Evolutionary conservation across 1,140 invertebrate species (phyloP), one percentile per base, ranked within the genome.

Genomic region (Papilio helenus): DNA sequence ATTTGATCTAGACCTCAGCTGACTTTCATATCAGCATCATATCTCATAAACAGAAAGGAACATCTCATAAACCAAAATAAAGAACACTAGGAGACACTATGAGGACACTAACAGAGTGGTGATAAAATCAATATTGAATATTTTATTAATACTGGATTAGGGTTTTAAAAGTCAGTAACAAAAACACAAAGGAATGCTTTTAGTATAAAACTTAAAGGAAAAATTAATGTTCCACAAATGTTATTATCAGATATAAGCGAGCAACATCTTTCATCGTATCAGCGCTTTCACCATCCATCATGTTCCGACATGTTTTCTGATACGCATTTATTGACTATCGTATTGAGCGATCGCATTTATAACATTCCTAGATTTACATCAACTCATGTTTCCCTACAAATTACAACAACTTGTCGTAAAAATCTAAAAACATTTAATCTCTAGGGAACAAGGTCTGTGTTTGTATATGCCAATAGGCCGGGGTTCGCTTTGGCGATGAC

Each of bases 211-310:
- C 44, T 74, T 65, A 44, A 77, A 65, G 9, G 34, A 16, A 77
- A 77, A 44, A 77, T 77, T 42, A 58, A 65, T 77, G 39, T 23
- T 76, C 83, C 55, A 79, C 55, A 80, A 80, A 80, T 82, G 81
- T 26, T 88, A 86, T 89, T 88, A 87, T 82, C 85, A 84, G 86
- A 86, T 85, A 89, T 88, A 79, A 88, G 81, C 82, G 82, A 86
- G 84, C 85, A 90, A 88, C 87, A 90, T 91, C 87, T 93, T 91
- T 90, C 89, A 92, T 92, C 88, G 88, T 87, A 91, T 88, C 88
- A 84, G 83, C 85, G 90, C 85, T 90, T 91, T 88, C 87, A 92
- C 83, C 91, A 93, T 94, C 92, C 88, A 94, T 94, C 92, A 93
- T 91, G 81, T 90, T 86, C 83, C 83, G 91, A 93, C 91, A 90